Conservation (phyloP, 2,797 vertebrate genomes). For the Typhlichthys subterraneus region DNA sequence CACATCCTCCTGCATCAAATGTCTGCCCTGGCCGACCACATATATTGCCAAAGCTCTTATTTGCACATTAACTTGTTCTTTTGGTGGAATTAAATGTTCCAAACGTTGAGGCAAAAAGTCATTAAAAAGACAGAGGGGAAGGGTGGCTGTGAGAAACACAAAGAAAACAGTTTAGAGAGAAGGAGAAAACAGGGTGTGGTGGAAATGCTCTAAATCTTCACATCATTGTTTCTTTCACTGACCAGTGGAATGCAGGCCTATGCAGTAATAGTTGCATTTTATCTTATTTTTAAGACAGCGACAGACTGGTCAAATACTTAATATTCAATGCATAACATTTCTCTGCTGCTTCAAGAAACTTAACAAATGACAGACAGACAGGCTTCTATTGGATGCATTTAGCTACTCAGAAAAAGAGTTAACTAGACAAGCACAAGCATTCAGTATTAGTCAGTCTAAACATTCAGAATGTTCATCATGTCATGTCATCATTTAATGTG, state of each 20-base stretch:
- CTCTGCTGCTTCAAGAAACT: constrained; percentile 1
- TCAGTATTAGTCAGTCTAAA: too few species aligned
- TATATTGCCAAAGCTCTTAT: constrained; percentile 49
- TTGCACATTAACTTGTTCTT: constrained; percentile 60
- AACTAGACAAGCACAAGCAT: too few species aligned
- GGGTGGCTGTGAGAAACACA: constrained; percentile 32
- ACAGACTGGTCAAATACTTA: constrained; percentile 9
- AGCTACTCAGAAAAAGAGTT: constrained; percentile 15
- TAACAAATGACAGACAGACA: not conserved
- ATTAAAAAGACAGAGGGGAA: constrained; percentile 43
- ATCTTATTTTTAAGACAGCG: constrained; percentile 44
- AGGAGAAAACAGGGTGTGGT: constrained; percentile 41
- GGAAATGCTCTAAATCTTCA: constrained; percentile 26
- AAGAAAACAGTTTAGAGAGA: constrained; percentile 59
- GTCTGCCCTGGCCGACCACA: constrained; percentile 42
- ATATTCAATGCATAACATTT: not conserved
- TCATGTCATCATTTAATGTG: too few species aligned
- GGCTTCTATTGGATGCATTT: constrained; percentile 10
- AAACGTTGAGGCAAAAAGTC: constrained; percentile 54
- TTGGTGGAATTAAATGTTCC: constrained; percentile 59
- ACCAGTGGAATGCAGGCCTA: constrained; percentile 19
- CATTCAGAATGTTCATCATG: too few species aligned
- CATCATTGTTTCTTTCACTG: constrained; percentile 26
- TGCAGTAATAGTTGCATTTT: constrained; percentile 6
- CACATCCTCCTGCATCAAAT: too few species aligned